Base-by-base conservation (phyloP, 1,140 invertebrate genomes). In the Lordiphosa mommai region DNA sequence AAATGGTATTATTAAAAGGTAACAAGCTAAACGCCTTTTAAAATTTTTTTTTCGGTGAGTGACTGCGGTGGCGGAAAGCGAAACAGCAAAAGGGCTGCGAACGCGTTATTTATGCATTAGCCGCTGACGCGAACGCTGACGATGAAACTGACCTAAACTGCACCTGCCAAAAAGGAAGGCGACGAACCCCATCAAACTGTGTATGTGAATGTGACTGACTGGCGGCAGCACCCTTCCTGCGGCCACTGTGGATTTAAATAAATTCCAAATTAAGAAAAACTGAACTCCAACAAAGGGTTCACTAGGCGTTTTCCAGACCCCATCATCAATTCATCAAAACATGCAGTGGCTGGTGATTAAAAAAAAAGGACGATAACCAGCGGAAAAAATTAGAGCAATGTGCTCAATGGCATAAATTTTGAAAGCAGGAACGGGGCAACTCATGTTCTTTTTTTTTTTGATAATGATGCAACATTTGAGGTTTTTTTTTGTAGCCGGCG, bases 311-410 rank as follows among this genome's bases (percentile, higher is more conserved):
- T 60, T 70, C 53, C 68, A 84, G 74, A 79, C 72, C 79, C 84
- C 77, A 74, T 86, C 84, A 86, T 87, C 84, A 86, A 87, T 87
- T 87, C 84, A 87, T 87, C 84, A 87, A 86, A 86, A 84, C 52
- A 74, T 30, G 27, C 40, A 49, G 9, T 17, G 55, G 16, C 37
- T 37, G 46, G 41, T 66, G 79, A 85, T 86, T 77, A 85, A 80
- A 86, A 86, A 68, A 82, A 74, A 74, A 72, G 61, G 66, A 63
- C 77, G 82, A 82, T 86, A 77, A 86, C 61, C 63, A 86, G 84
- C 68, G 69, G 61, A 72, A 61, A 87, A 84, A 87, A 87, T 87
- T 87, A 87, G 84, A 84, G 84, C 84, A 82, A 72, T 63, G 77
- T 74, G 67, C 37, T 87, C 72, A 79, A 77, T 73, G 72, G 82